Conservation (phyloP, 2,888 invertebrate species). For the Griposia aprilina region DNA sequence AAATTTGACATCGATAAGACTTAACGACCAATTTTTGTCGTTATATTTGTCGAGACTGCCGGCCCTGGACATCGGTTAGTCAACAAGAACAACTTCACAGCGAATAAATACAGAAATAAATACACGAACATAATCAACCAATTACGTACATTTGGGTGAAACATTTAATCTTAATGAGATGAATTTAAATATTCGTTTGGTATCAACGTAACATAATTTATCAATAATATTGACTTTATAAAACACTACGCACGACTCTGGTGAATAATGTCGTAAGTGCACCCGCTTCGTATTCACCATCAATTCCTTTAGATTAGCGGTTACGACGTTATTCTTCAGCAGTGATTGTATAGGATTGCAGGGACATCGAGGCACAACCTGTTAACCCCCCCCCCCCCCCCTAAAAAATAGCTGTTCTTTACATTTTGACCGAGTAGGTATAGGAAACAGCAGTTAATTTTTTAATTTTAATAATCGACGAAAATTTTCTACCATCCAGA, state of each 20-base stretch:
- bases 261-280: constrained; percentile 37
- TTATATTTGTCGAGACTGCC: too few species aligned
- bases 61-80: constrained; percentile 13
- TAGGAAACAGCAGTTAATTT: too few species aligned
- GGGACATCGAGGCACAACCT: too few species aligned
- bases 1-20: too few species aligned
- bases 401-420: too few species aligned
- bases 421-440: too few species aligned
- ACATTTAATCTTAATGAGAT: constrained; percentile 70
- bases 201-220: constrained; percentile 53
- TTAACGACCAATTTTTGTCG: too few species aligned
- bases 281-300: constrained; percentile 14
- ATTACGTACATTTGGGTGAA: constrained; percentile 55
- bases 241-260: constrained; percentile 33
- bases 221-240: constrained; percentile 43
- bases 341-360: constrained; percentile 5
- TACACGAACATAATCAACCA: constrained; percentile 58
- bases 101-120: constrained; percentile 59
- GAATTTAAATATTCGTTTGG: constrained; percentile 52
- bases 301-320: constrained; percentile 46
- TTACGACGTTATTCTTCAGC: constrained; percentile 21
- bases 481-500: too few species aligned
- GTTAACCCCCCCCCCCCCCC: too few species aligned
- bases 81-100: constrained; percentile 25
- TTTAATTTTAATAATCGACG: too few species aligned